A percentile compares a stretch with the other conserved stretches of the same genome.
Evolutionary conservation across 2,888 invertebrate genomes (phyloP).

Genomic region (Colostygia pectinataria): DNA sequence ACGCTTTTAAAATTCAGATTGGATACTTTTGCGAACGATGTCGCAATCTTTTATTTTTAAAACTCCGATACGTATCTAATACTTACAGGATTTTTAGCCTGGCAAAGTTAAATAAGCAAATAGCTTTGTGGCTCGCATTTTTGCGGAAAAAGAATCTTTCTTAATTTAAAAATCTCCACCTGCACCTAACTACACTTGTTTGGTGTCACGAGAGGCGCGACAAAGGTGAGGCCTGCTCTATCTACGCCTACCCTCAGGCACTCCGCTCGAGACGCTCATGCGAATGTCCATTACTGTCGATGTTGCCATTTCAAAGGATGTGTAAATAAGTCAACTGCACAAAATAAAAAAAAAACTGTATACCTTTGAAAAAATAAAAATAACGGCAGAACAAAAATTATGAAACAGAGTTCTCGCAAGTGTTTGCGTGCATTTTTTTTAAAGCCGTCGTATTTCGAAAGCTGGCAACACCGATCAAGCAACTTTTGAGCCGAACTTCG

Average conservation of each 20-base stretch:
- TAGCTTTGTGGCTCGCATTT: constrained; percentile 1
- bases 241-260: constrained; percentile 53
- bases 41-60: not conserved
- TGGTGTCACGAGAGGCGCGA: constrained; percentile 44
- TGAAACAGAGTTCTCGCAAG: constrained; percentile 9
- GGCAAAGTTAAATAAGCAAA: not conserved
- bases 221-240: constrained; percentile 65
- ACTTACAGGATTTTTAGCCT: not conserved
- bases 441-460: constrained; percentile 18
- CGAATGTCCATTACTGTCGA: constrained; percentile 54
- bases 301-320: constrained; percentile 32
- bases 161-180: constrained; percentile 43
- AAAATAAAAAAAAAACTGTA: constrained; percentile 3
- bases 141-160: constrained; percentile 32
- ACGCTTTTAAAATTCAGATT: constrained; percentile 6
- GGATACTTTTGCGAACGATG: not conserved
- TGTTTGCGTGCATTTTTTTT: constrained; percentile 25
- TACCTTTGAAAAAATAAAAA: constrained; percentile 4
- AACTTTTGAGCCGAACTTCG: constrained; percentile 53
- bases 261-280: constrained; percentile 50
- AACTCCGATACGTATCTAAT: not conserved
- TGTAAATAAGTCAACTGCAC: constrained; percentile 17
- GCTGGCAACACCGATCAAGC: constrained; percentile 36
- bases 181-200: constrained; percentile 41
- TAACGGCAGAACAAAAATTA: constrained; percentile 6